phyloP scores from a whole-genome alignment of 1,140 invertebrate species.

The Drosophila kohkoa region DNA sequence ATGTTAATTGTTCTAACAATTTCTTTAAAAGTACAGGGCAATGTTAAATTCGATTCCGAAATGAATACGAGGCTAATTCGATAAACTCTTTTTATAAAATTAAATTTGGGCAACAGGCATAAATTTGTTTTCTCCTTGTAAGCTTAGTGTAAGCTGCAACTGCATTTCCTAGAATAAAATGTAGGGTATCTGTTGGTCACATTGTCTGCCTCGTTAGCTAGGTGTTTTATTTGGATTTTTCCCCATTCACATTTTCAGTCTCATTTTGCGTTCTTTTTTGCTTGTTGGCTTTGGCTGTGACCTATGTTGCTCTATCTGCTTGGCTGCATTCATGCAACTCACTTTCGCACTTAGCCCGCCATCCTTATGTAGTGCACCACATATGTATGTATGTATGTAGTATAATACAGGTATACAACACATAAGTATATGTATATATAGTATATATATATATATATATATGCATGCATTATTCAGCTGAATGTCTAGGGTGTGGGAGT shows the following conservation, averaged over 20 bases:
- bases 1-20: too few species aligned
- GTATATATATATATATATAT: constrained; percentile 24
- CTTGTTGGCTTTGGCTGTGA: constrained; percentile 56
- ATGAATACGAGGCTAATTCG: too few species aligned
- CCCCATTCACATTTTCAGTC: constrained; percentile 15
- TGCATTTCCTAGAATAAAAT: background rate
- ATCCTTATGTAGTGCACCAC: constrained; percentile 38
- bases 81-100: too few species aligned
- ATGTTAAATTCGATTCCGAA: too few species aligned
- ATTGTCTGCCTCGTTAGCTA: background rate
- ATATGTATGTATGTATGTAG: constrained; percentile 23
- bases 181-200: background rate
- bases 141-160: too few species aligned
- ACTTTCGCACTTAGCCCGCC: constrained; percentile 74
- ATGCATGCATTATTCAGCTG: constrained; percentile 76
- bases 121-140: too few species aligned
- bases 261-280: constrained; percentile 14
- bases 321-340: constrained; percentile 79
- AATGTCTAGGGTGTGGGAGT: constrained; percentile 41
- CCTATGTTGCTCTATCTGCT: constrained; percentile 80
- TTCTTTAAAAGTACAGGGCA: too few species aligned
- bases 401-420: too few species aligned
- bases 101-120: too few species aligned
- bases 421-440: too few species aligned
- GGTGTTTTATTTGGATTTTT: constrained; percentile 28